phyloP scores from a whole-genome alignment of 2,888 invertebrate genomes.

The Strigamia transsilvanica region DNA sequence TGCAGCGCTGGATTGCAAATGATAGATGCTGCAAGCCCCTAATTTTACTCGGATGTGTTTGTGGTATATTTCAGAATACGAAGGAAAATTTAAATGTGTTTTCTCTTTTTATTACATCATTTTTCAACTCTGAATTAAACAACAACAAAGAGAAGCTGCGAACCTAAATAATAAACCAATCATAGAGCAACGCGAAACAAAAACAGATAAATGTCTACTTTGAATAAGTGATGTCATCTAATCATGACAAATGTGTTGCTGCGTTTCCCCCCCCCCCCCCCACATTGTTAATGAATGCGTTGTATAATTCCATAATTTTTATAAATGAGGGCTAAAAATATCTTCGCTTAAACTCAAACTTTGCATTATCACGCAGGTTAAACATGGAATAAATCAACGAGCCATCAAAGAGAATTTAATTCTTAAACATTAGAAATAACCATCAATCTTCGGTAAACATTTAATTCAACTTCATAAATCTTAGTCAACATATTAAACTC shows the following conservation, averaged over 20 bases:
- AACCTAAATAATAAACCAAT: neutral
- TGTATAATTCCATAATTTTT: no score
- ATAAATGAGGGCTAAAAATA: no score
- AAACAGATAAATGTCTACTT: no score
- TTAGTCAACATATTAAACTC: neutral
- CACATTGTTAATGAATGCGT: no score
- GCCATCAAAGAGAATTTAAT: neutral
- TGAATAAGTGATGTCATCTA: no score
- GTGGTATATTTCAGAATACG: neutral
- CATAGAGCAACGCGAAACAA: no score
- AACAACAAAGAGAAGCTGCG: neutral
- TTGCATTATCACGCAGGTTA: neutral
- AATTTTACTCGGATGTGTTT: neutral
- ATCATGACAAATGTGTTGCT: no score
- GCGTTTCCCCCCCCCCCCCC: no score
- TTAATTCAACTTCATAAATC: conserved; percentile 8
- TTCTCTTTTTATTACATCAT: neutral
- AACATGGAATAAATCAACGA: neutral
- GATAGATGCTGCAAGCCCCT: neutral
- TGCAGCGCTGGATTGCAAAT: neutral
- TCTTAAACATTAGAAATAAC: neutral
- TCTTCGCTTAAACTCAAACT: neutral
- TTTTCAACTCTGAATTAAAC: neutral
- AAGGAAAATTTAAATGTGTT: neutral
- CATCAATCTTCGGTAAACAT: neutral